Evolutionary conservation across 2,888 invertebrate genomes (phyloP).

Genomic region (Ophion costatus): DNA sequence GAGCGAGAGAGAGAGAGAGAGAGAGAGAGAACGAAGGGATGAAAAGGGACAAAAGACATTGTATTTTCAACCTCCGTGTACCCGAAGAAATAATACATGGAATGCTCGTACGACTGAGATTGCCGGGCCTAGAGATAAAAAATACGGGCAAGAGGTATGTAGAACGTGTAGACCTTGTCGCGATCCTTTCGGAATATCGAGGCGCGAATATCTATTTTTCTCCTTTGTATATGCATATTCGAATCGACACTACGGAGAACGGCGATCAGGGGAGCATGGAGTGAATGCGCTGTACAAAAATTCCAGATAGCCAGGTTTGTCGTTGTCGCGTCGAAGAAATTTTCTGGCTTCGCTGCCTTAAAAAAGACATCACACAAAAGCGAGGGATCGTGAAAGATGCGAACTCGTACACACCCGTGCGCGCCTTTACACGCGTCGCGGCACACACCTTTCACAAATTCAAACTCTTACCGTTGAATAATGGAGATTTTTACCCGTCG

Average conservation of each 20-base stretch:
- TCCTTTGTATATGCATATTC: slow-evolving; percentile 16
- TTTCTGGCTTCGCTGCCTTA: slow-evolving; percentile 31
- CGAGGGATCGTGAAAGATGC: slow-evolving; percentile 22
- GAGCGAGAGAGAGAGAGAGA: background rate
- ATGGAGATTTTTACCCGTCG: slow-evolving; percentile 53
- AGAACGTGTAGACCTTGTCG: background rate
- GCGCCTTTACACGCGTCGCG: slow-evolving; percentile 32
- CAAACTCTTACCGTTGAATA: slow-evolving; percentile 57
- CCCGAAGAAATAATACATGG: slow-evolving; percentile 51
- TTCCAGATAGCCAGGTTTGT: slow-evolving; percentile 29
- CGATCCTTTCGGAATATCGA: slow-evolving; percentile 36
- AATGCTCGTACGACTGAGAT: slow-evolving; percentile 36
- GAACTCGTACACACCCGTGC: slow-evolving; percentile 21
- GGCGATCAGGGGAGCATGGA: background rate
- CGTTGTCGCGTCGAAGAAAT: slow-evolving; percentile 44
- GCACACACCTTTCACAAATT: slow-evolving; percentile 46
- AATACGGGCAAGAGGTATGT: background rate
- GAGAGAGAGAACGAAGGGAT: background rate
- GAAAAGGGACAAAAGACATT: background rate
- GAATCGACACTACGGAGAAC: slow-evolving; percentile 12
- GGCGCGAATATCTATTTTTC: slow-evolving; percentile 10
- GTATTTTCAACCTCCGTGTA: slow-evolving; percentile 26
- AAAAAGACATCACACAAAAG: slow-evolving; percentile 31
- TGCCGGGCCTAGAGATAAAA: background rate
- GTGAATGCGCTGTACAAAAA: slow-evolving; percentile 21